These are phyloP conservation scores for Euwallacea similis DNA, from an alignment of 1,140 invertebrate genomes.

Conservation along the genomic window DNA sequence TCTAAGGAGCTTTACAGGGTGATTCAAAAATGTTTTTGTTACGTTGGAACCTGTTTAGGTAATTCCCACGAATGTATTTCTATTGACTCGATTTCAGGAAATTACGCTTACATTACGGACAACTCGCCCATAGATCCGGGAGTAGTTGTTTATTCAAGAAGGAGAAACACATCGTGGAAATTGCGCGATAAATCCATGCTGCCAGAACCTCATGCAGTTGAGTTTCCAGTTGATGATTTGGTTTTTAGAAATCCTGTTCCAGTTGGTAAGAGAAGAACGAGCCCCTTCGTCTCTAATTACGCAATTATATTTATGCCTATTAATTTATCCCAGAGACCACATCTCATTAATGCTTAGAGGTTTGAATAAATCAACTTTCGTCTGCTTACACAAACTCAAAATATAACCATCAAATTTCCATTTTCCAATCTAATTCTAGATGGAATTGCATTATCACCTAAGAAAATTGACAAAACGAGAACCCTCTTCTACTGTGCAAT, in stretches of 20 bases:
- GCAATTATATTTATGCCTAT: no score
- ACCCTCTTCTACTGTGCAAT: slow-evolving; percentile 63
- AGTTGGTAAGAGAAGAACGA: slow-evolving; percentile 14
- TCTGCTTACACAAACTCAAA: no score
- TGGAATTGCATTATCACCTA: slow-evolving; percentile 67
- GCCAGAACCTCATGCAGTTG: slow-evolving; percentile 58
- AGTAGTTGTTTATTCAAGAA: slow-evolving; percentile 68
- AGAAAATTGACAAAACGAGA: slow-evolving; percentile 46
- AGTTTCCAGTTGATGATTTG: slow-evolving; percentile 62
- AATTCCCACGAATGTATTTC: no score
- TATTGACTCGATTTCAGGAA: slow-evolving; percentile 39
- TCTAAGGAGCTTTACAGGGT: background rate
- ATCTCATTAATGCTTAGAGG: no score
- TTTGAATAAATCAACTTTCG: no score
- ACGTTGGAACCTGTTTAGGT: background rate
- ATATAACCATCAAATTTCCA: background rate
- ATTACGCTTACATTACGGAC: slow-evolving; percentile 71
- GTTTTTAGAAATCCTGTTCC: slow-evolving; percentile 58
- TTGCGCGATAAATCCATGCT: slow-evolving; percentile 66
- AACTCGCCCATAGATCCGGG: slow-evolving; percentile 65
- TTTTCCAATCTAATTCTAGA: slow-evolving; percentile 53
- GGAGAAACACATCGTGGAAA: slow-evolving; percentile 67
- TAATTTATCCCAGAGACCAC: no score
- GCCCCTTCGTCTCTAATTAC: no score
- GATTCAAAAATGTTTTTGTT: background rate